Percentiles rank a stretch among this genome's conserved stretches.
phyloP scores from a whole-genome alignment of 2,797 vertebrate genomes.

The Miopithecus talapoin region DNA sequence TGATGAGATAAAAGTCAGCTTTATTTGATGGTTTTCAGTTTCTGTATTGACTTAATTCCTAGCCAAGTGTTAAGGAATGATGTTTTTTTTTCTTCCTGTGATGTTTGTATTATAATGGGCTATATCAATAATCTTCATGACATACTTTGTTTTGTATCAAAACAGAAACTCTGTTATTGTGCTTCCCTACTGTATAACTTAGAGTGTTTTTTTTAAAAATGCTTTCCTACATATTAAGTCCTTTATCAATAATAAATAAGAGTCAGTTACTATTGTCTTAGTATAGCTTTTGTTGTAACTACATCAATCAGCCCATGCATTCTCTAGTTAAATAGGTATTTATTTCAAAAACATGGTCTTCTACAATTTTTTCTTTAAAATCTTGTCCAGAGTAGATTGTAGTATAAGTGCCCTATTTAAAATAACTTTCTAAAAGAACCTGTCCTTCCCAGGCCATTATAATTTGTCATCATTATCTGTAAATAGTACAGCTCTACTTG shows the following conservation, averaged over 20 bases:
- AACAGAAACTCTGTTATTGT: not conserved
- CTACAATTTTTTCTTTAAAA: not conserved
- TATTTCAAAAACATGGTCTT: not conserved
- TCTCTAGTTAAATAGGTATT: not conserved
- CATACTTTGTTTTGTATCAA: not conserved
- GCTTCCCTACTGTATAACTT: not conserved
- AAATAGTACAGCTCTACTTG: not conserved
- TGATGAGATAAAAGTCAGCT: not conserved
- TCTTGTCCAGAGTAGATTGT: not conserved
- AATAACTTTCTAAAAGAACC: not conserved
- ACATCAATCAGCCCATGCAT: not conserved
- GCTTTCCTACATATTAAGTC: not conserved
- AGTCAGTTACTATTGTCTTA: not conserved
- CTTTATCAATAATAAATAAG: not conserved
- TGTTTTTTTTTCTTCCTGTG: not conserved
- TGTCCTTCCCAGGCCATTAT: not conserved
- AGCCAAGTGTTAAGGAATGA: not conserved
- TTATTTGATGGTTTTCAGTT: slow-evolving; percentile 6
- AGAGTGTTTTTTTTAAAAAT: not conserved
- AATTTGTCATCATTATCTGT: not conserved
- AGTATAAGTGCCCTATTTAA: not conserved
- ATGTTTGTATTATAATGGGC: not conserved
- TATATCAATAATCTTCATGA: not conserved
- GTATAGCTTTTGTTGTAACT: not conserved
- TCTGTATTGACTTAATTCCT: not conserved